Conservation (phyloP, 2,113 vertebrate genomes). For the Phyllopteryx taeniolatus region DNA sequence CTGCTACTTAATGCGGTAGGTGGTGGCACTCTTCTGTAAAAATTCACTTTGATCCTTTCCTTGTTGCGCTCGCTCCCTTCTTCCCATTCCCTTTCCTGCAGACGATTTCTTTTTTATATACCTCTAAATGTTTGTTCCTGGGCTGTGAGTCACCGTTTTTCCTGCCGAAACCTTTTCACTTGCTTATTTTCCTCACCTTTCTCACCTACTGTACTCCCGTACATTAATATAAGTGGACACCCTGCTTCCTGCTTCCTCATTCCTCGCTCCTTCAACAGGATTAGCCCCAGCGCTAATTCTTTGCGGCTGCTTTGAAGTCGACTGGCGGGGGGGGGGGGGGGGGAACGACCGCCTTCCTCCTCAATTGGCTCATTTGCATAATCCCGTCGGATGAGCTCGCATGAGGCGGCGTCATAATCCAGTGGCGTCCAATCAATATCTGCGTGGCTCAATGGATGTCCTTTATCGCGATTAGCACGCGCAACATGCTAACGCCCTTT, state of each 20-base stretch:
- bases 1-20: not conserved
- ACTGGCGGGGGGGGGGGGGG: conserved; percentile 49
- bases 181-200: not conserved
- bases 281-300: conserved; percentile 74
- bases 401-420: conserved; percentile 34
- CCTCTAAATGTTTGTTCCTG: not conserved
- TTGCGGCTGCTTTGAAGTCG: conserved; percentile 74
- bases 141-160: not conserved
- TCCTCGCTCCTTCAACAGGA: conserved; percentile 65
- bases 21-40: conserved; percentile 3
- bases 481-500: conserved; percentile 18
- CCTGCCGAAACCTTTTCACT: not conserved
- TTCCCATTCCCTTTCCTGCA: not conserved
- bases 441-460: conserved; percentile 19
- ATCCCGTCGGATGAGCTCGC: conserved; percentile 68
- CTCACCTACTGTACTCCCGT: conserved; percentile 19
- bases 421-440: conserved; percentile 8
- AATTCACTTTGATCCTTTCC: conserved; percentile 49
- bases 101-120: not conserved
- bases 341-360: conserved; percentile 42
- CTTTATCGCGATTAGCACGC: conserved; percentile 44
- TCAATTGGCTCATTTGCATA: conserved; percentile 69
- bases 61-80: not conserved
- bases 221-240: conserved; percentile 66
- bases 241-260: conserved; percentile 15